Percentiles rank a stretch among this genome's conserved stretches.
phyloP scores from a whole-genome alignment of 2,888 invertebrate species.

The Unio pictorum region DNA sequence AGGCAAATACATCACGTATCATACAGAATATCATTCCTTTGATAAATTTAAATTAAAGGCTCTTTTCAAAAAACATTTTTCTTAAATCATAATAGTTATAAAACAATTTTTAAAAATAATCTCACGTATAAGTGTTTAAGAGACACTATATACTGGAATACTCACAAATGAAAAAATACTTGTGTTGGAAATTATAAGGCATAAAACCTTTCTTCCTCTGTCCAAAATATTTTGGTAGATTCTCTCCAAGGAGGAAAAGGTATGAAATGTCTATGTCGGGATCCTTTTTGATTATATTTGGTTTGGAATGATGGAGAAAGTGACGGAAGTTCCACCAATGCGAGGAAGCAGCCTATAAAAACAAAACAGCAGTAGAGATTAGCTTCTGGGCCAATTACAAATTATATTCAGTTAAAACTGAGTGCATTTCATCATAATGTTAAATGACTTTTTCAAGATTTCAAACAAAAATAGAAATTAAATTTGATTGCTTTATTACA shows the following conservation, averaged over 20 bases:
- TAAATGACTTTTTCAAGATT: too few species aligned
- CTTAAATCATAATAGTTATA: too few species aligned
- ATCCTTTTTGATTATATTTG: slow-evolving; percentile 66
- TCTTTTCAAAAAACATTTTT: too few species aligned
- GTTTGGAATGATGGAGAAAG: slow-evolving; percentile 68
- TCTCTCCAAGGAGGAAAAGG: slow-evolving; percentile 64
- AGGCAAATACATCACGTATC: neutral
- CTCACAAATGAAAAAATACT: slow-evolving; percentile 67
- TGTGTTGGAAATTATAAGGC: slow-evolving; percentile 66
- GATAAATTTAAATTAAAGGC: too few species aligned
- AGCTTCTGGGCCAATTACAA: too few species aligned
- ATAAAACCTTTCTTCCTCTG: slow-evolving; percentile 58
- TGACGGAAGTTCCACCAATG: slow-evolving; percentile 71
- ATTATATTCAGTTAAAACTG: too few species aligned
- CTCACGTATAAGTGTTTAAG: neutral
- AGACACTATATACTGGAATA: neutral
- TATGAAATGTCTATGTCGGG: slow-evolving; percentile 65
- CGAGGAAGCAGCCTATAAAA: slow-evolving; percentile 64
- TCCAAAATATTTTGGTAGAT: slow-evolving; percentile 60
- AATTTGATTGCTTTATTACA: too few species aligned
- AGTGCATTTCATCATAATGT: too few species aligned
- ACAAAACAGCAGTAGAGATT: neutral
- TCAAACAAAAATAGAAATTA: too few species aligned
- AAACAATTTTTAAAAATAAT: too few species aligned
- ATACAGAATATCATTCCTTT: neutral